A percentile compares a stretch with the other conserved stretches of the same genome.
These are phyloP conservation scores for Zaprionus camerounensis DNA, from an alignment of 1,140 invertebrate species.

Conservation along the genomic window DNA sequence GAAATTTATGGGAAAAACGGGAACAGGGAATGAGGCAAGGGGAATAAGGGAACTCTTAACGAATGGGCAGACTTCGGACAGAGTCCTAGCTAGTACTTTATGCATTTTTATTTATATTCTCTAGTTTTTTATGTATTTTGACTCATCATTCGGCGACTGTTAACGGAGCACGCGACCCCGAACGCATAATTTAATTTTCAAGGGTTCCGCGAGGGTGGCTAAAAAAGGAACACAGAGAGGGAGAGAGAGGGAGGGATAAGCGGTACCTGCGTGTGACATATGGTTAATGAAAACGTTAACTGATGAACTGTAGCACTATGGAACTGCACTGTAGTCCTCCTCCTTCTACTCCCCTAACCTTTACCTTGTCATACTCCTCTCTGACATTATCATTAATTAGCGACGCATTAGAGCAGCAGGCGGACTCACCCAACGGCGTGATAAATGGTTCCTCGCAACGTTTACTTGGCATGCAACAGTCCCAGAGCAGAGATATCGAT, in stretches of 20 bases:
- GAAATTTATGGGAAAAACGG: slow-evolving; percentile 65
- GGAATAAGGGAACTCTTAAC: background rate
- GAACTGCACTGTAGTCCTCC: slow-evolving; percentile 1
- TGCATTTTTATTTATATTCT: slow-evolving; percentile 57
- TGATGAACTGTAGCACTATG: slow-evolving; percentile 60
- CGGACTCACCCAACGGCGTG: slow-evolving; percentile 48
- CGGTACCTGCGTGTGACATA: slow-evolving; percentile 74
- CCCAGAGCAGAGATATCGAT: slow-evolving; percentile 7
- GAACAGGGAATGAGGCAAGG: background rate
- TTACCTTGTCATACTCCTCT: slow-evolving; percentile 35
- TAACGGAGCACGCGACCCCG: slow-evolving; percentile 68
- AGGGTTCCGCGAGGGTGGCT: slow-evolving; percentile 44
- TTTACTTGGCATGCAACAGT: slow-evolving; percentile 72
- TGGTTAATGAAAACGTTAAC: slow-evolving; percentile 82
- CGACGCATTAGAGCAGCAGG: slow-evolving; percentile 32
- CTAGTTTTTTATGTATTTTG: slow-evolving; percentile 67
- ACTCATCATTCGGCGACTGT: slow-evolving; percentile 67
- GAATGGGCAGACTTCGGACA: slow-evolving; percentile 8
- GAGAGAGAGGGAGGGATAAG: slow-evolving; percentile 9
- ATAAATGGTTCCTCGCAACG: slow-evolving; percentile 66
- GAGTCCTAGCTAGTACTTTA: slow-evolving; percentile 30
- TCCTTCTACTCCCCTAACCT: background rate
- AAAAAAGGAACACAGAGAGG: background rate
- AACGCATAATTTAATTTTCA: slow-evolving; percentile 80
- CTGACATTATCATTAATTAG: slow-evolving; percentile 80